Conservation (phyloP, 2,888 invertebrate species). For the Aphodius granarius region DNA sequence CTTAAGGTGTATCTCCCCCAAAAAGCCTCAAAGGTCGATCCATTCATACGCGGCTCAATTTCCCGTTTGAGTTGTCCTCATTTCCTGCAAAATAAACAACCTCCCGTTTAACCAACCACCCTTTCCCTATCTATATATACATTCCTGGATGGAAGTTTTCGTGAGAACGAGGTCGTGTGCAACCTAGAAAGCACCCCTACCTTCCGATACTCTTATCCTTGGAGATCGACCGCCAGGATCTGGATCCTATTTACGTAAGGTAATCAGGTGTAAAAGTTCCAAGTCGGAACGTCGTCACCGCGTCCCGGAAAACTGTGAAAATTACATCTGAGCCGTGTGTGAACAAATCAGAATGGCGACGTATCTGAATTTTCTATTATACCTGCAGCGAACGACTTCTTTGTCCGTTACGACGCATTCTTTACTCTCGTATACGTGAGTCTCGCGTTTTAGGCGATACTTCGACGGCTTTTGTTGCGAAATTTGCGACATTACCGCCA, state of each 20-base stretch:
- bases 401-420: not conserved
- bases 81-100: no score
- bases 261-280: not conserved
- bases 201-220: not conserved
- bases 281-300: not conserved
- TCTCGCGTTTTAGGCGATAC: not conserved
- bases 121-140: not conserved
- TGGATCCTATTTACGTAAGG: not conserved
- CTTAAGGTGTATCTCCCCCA: no score
- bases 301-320: no score
- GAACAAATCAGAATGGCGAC: constrained; percentile 7
- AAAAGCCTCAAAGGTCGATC: not conserved
- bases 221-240: not conserved
- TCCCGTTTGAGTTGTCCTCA: no score
- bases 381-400: not conserved
- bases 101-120: no score
- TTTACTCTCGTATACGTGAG: not conserved
- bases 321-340: not conserved
- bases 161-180: not conserved
- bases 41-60: no score
- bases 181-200: not conserved
- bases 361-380: constrained; percentile 12
- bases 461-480: not conserved
- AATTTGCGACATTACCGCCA: not conserved
- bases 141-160: not conserved